Percentiles rank a stretch among this genome's conserved stretches.
Evolutionary conservation across 2,113 vertebrate genomes (phyloP).

Genomic region (Cyanoderma ruficeps): DNA sequence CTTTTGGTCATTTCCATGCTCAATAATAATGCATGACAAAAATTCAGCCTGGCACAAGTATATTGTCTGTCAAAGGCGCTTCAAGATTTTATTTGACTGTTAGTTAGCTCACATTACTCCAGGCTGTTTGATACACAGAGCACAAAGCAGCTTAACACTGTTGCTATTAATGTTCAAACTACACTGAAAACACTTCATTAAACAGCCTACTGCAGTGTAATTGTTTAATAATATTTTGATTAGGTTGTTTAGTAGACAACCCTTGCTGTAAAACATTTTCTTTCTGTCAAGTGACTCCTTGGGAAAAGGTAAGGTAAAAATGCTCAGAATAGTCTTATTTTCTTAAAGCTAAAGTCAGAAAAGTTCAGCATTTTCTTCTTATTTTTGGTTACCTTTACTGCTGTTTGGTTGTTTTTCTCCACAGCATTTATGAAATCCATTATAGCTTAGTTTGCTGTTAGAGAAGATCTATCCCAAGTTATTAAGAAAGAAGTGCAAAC

Average conservation of each 20-base stretch:
- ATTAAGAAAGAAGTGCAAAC: neutral
- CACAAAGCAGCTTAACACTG: constrained; percentile 78
- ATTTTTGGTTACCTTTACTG: neutral
- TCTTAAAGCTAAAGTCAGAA: neutral
- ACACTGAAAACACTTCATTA: constrained; percentile 88
- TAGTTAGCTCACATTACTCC: constrained; percentile 71
- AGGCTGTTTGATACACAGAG: constrained; percentile 80
- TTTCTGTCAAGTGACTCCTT: constrained; percentile 62
- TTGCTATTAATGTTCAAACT: constrained; percentile 81
- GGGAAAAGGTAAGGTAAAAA: constrained; percentile 49
- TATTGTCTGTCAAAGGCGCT: constrained; percentile 69
- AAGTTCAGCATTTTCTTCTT: neutral
- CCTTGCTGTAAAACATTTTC: constrained; percentile 71
- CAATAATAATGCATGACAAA: constrained; percentile 53
- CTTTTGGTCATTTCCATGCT: constrained; percentile 49
- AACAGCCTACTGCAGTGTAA: constrained; percentile 81
- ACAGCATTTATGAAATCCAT: neutral
- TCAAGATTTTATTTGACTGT: constrained; percentile 72
- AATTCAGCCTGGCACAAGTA: constrained; percentile 61
- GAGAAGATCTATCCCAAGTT: neutral
- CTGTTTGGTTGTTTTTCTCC: neutral
- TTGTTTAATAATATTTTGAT: constrained; percentile 92
- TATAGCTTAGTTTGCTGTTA: neutral
- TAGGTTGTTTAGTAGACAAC: constrained; percentile 81
- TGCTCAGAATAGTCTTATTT: neutral